phyloP scores from a whole-genome alignment of 2,113 vertebrate genomes.

The Sporophila hypoxantha region DNA sequence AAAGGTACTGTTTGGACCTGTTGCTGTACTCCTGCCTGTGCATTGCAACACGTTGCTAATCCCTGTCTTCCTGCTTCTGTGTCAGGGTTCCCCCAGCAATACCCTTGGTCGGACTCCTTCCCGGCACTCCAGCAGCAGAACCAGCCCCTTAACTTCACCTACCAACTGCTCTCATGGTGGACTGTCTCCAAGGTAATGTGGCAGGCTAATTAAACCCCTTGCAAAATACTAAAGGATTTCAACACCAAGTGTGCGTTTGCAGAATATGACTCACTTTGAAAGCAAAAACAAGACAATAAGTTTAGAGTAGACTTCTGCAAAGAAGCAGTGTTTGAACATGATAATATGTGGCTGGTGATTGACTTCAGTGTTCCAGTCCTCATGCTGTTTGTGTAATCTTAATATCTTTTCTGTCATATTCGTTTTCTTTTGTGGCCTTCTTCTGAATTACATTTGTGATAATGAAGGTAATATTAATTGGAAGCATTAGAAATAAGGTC shows the following conservation, averaged over 20 bases:
- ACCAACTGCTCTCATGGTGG: conserved; percentile 97
- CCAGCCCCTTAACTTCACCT: conserved; percentile 93
- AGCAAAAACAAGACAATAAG: not conserved
- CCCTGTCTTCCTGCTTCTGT: conserved; percentile 8
- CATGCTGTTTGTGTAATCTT: not conserved
- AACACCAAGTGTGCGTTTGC: not conserved
- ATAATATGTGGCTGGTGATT: not conserved
- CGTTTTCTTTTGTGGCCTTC: not conserved
- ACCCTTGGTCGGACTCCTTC: conserved; percentile 87
- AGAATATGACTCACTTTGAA: conserved; percentile 21
- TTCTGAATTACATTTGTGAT: not conserved
- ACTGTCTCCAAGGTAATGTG: conserved; percentile 91
- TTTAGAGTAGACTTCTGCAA: not conserved
- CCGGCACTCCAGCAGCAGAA: conserved; percentile 88
- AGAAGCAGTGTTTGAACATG: not conserved
- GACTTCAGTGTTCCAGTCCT: not conserved
- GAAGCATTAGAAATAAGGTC: not conserved
- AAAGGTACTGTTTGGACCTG: not conserved
- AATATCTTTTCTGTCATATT: not conserved
- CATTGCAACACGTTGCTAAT: not conserved
- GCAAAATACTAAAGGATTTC: conserved; percentile 23
- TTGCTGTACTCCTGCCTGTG: not conserved
- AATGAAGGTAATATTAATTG: not conserved
- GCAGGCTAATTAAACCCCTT: conserved; percentile 38
- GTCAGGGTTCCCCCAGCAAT: conserved; percentile 92